Conservation (phyloP, 2,888 invertebrate species). For the Mimumesa dahlbomi region DNA sequence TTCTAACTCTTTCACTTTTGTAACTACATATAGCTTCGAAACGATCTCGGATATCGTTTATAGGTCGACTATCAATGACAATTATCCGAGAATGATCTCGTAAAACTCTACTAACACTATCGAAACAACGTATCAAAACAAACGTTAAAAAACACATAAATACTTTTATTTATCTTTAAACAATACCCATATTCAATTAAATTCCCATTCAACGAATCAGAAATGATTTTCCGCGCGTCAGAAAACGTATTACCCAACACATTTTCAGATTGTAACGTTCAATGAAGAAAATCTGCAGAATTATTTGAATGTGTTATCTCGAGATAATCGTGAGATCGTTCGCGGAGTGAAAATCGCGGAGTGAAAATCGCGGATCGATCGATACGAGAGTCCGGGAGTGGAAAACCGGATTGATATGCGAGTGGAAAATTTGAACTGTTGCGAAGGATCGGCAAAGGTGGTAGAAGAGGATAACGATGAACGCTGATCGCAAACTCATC, state of each 20-base stretch:
- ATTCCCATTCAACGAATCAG: too few relatives aligned
- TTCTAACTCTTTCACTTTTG: slow-evolving; percentile 33
- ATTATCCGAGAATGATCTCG: too few relatives aligned
- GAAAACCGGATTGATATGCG: slow-evolving; percentile 49
- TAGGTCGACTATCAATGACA: too few relatives aligned
- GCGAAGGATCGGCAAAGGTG: slow-evolving; percentile 44
- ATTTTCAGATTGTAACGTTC: too few relatives aligned
- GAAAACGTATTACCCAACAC: too few relatives aligned
- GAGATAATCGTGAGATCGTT: slow-evolving; percentile 1
- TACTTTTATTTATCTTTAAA: too few relatives aligned
- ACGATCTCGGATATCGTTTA: slow-evolving; percentile 33
- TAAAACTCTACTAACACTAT: too few relatives aligned
- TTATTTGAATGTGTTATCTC: background rate
- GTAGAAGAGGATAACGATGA: slow-evolving; percentile 67
- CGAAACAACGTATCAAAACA: too few relatives aligned
- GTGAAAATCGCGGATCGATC: slow-evolving; percentile 16
- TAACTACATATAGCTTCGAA: slow-evolving; percentile 36
- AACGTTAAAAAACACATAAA: too few relatives aligned
- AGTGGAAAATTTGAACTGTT: slow-evolving; percentile 29
- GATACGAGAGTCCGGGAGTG: slow-evolving; percentile 26
- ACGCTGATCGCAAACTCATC: slow-evolving; percentile 68
- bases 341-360: background rate
- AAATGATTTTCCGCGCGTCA: too few relatives aligned
- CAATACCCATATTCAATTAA: too few relatives aligned
- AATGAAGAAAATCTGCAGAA: too few relatives aligned